A percentile compares a stretch with the other conserved stretches of the same genome.
phyloP scores from a whole-genome alignment of 2,113 vertebrate genomes.

The Lasiurus cinereus region DNA sequence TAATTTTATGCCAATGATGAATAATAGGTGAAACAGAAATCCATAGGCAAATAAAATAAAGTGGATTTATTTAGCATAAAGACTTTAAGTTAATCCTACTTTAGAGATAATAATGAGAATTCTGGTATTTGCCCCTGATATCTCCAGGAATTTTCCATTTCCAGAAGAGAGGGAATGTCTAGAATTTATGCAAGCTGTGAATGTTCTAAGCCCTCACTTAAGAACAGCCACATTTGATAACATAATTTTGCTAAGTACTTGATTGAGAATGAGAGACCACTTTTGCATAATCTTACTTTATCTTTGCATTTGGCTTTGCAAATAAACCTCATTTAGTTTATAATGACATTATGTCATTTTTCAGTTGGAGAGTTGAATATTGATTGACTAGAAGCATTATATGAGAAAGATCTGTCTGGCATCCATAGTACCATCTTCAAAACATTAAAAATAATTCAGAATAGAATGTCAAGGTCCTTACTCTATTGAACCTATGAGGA shows the following conservation, averaged over 20 bases:
- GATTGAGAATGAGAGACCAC: neutral
- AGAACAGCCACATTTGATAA: neutral
- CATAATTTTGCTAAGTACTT: constrained; percentile 2
- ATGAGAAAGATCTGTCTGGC: constrained; percentile 21
- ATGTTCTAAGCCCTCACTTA: neutral
- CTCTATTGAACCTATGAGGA: neutral
- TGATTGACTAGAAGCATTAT: constrained; percentile 12
- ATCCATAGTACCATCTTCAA: neutral
- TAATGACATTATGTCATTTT: constrained; percentile 26
- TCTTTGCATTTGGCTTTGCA: constrained; percentile 12
- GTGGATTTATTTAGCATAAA: neutral
- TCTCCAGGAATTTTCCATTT: neutral
- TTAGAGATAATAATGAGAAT: neutral
- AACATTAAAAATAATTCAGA: neutral
- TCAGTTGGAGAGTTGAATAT: neutral
- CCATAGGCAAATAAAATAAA: neutral
- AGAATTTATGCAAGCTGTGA: neutral
- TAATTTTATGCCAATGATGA: neutral
- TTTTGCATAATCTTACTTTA: constrained; percentile 33
- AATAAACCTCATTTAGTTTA: constrained; percentile 36
- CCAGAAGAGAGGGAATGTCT: neutral
- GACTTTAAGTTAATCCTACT: neutral
- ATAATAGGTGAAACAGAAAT: neutral
- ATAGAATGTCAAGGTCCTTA: neutral
- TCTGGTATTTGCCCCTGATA: neutral